Conservation (phyloP, 2,113 vertebrate species). For the Megaceryle torquata region DNA sequence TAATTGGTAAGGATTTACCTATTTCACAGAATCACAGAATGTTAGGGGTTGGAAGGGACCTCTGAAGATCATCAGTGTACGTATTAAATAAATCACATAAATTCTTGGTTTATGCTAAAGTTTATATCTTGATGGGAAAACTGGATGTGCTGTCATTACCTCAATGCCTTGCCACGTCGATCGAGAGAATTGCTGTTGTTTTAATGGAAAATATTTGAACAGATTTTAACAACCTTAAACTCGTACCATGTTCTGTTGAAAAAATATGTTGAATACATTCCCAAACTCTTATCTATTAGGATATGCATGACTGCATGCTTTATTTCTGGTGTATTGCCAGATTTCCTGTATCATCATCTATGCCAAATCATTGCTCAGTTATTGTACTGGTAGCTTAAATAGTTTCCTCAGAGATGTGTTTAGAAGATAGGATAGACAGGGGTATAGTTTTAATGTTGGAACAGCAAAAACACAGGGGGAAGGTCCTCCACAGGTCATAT, state of each 20-base stretch:
- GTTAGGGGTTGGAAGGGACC: too few species aligned
- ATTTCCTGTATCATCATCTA: background rate
- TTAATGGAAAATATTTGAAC: constrained; percentile 30
- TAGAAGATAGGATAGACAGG: background rate
- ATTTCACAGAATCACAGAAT: too few species aligned
- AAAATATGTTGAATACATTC: background rate
- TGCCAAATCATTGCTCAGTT: constrained; percentile 57
- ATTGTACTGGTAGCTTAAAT: constrained; percentile 7
- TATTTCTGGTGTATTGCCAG: constrained; percentile 12
- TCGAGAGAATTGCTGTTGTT: background rate
- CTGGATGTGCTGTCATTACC: background rate
- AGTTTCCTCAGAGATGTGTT: background rate
- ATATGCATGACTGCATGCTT: constrained; percentile 5
- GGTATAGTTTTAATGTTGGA: background rate
- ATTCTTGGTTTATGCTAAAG: background rate
- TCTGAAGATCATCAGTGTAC: too few species aligned
- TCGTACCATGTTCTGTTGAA: background rate
- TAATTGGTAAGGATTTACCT: background rate
- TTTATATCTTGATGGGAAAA: background rate
- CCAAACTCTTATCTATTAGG: background rate
- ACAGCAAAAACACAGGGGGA: background rate
- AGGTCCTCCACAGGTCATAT: accelerated
- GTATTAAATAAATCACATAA: background rate
- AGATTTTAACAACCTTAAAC: constrained; percentile 25
- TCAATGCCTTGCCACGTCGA: background rate